Conservation (phyloP, 2,888 invertebrate genomes). For the Ceraclea dissimilis region DNA sequence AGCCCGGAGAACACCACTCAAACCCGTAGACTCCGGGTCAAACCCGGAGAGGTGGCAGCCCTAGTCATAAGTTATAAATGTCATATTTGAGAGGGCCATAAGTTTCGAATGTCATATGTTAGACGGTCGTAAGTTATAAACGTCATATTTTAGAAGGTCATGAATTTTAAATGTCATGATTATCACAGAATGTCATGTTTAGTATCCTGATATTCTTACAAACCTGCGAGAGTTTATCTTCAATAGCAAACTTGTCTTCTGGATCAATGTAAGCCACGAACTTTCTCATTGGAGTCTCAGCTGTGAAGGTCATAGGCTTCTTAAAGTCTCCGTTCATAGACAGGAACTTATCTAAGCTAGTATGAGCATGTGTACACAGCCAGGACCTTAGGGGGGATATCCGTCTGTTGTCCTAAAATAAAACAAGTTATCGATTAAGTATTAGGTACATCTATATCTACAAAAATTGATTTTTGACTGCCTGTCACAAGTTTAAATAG, state of each 20-base stretch:
- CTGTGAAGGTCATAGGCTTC: slow-evolving; percentile 76
- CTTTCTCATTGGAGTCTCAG: slow-evolving; percentile 77
- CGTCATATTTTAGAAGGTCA: too few relatives aligned
- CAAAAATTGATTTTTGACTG: not conserved
- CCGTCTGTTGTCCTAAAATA: slow-evolving; percentile 62
- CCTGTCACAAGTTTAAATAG: not conserved
- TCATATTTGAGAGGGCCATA: too few relatives aligned
- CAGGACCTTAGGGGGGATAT: slow-evolving; percentile 86
- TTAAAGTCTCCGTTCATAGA: slow-evolving; percentile 56
- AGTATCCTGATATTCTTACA: too few relatives aligned
- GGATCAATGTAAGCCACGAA: slow-evolving; percentile 94
- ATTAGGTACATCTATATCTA: not conserved
- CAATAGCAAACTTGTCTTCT: slow-evolving; percentile 76
- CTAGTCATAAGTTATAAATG: too few relatives aligned
- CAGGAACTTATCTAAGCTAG: slow-evolving; percentile 76
- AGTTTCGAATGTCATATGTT: too few relatives aligned
- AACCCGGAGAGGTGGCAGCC: too few relatives aligned
- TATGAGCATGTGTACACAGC: slow-evolving; percentile 79
- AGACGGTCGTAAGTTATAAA: too few relatives aligned
- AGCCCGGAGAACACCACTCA: too few relatives aligned
- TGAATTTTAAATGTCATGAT: too few relatives aligned
- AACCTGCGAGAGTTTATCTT: slow-evolving; percentile 95
- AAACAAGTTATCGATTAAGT: too few relatives aligned
- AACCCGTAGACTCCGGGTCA: too few relatives aligned
- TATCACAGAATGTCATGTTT: too few relatives aligned